A percentile compares a stretch with the other conserved stretches of the same genome.
These are phyloP conservation scores for Exephanes ischioxanthus DNA, from an alignment of 2,888 invertebrate genomes.

Conservation along the genomic window DNA sequence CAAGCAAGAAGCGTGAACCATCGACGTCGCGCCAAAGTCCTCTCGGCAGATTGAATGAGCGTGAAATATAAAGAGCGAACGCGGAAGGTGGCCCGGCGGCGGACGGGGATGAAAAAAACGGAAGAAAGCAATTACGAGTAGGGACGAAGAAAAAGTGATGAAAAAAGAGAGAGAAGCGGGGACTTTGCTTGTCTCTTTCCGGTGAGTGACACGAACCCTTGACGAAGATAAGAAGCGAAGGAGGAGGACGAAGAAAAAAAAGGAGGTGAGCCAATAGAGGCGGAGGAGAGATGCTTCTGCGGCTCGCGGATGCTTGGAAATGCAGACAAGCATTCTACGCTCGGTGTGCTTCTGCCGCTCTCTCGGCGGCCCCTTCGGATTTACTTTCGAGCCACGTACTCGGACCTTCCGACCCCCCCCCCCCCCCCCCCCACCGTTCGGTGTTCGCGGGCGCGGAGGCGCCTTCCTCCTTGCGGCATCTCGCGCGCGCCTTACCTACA, in stretches of 20 bases:
- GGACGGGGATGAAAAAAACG: neutral
- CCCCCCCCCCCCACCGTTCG: slow-evolving; percentile 49
- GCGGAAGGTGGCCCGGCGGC: neutral
- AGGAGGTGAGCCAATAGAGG: slow-evolving; percentile 20
- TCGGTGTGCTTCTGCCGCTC: slow-evolving; percentile 53
- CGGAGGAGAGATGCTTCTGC: slow-evolving; percentile 62
- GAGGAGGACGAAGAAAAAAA: neutral
- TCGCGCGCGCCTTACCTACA: slow-evolving; percentile 4
- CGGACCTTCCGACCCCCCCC: slow-evolving; percentile 64
- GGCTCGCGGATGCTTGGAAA: slow-evolving; percentile 71
- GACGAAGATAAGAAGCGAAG: slow-evolving; percentile 10
- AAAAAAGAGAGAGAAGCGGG: neutral
- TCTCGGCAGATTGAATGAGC: slow-evolving; percentile 50
- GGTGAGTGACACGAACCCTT: slow-evolving; percentile 24
- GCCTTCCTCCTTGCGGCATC: slow-evolving; percentile 24
- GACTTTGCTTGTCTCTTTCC: slow-evolving; percentile 20
- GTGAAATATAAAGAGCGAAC: slow-evolving; percentile 32
- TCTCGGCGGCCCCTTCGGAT: slow-evolving; percentile 70
- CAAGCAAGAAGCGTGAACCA: neutral
- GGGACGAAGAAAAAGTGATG: slow-evolving; percentile 12
- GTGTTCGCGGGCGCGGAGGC: slow-evolving; percentile 41
- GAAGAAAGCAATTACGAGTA: slow-evolving; percentile 28
- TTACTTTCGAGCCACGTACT: slow-evolving; percentile 77
- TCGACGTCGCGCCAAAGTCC: slow-evolving; percentile 28
- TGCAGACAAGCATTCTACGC: slow-evolving; percentile 73